phyloP scores from a whole-genome alignment of 30 jellyfish, hydroid and myxozoan genomes.

The Chrysaora quinquecirrha region DNA sequence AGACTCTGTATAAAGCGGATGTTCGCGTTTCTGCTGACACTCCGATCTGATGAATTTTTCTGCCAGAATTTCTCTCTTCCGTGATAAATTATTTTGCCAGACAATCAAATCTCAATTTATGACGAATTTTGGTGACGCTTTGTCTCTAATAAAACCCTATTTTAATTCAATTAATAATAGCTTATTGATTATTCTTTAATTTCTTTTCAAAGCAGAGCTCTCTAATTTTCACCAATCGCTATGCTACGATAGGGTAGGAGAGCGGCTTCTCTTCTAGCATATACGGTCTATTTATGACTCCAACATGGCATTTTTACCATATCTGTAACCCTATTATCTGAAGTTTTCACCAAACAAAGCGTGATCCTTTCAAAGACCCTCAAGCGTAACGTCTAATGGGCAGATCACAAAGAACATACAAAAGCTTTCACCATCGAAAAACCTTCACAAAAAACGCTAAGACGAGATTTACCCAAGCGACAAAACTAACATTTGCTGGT shows the following conservation, averaged over 20 bases:
- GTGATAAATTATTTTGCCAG: conserved; percentile 6
- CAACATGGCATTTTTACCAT: background rate
- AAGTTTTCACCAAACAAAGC: conserved; percentile 29
- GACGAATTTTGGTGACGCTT: background rate
- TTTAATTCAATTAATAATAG: background rate
- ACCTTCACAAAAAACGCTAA: too few species aligned
- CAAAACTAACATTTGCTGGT: too few species aligned
- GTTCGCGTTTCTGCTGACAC: too few species aligned
- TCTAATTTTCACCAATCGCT: background rate
- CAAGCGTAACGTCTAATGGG: conserved; percentile 61
- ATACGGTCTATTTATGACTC: background rate
- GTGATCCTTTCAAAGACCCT: conserved; percentile 20
- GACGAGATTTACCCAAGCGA: too few species aligned
- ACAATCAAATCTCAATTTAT: background rate
- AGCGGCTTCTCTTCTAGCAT: background rate
- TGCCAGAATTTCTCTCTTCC: background rate
- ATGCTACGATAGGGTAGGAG: background rate
- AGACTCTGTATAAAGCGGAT: too few species aligned
- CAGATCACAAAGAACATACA: conserved; percentile 10
- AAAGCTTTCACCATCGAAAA: background rate
- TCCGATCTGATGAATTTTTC: too few species aligned
- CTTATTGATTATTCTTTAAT: background rate
- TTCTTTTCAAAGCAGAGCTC: background rate
- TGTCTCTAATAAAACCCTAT: background rate
- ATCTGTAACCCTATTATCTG: background rate